Percentiles rank a stretch among this genome's conserved stretches.
Conservation (phyloP, 2,888 invertebrate genomes). For the Scaeva pyrastri region DNA sequence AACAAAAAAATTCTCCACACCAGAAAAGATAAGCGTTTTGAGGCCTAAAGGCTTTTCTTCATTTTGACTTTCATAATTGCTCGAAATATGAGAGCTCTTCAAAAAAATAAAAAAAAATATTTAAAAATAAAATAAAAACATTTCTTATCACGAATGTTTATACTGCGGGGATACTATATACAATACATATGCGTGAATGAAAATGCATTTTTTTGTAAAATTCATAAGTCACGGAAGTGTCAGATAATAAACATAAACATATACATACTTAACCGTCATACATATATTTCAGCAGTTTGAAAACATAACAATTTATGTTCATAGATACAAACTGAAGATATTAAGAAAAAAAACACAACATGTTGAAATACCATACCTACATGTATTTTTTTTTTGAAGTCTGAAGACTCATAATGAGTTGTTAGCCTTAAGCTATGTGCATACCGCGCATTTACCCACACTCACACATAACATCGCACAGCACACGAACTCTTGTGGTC, state of each 20-base stretch:
- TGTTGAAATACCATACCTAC: conserved; percentile 62
- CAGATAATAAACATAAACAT: conserved; percentile 35
- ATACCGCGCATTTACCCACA: conserved; percentile 77
- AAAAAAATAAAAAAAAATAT: conserved; percentile 25
- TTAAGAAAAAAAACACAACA: conserved; percentile 28
- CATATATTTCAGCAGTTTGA: conserved; percentile 43
- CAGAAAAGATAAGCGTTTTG: conserved; percentile 48
- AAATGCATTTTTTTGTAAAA: conserved; percentile 73
- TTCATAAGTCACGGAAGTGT: conserved; percentile 77
- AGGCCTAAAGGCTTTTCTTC: conserved; percentile 80
- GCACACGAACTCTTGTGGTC: conserved; percentile 69
- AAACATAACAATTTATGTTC: conserved; percentile 46
- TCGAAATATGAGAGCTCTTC: conserved; percentile 65
- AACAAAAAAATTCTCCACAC: conserved; percentile 35
- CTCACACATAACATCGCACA: conserved; percentile 70
- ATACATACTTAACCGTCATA: not conserved
- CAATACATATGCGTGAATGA: conserved; percentile 65
- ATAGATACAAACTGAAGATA: conserved; percentile 49
- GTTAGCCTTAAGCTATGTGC: conserved; percentile 78
- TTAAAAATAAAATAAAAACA: conserved; percentile 13
- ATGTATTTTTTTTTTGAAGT: conserved; percentile 47
- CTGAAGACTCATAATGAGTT: conserved; percentile 77
- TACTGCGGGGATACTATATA: not conserved
- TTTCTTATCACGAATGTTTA: conserved; percentile 60
- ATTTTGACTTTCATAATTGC: conserved; percentile 79